Evolutionary conservation across 2,888 invertebrate species (phyloP), one percentile per base, ranked within the genome.

Genomic region (Diaperis boleti): DNA sequence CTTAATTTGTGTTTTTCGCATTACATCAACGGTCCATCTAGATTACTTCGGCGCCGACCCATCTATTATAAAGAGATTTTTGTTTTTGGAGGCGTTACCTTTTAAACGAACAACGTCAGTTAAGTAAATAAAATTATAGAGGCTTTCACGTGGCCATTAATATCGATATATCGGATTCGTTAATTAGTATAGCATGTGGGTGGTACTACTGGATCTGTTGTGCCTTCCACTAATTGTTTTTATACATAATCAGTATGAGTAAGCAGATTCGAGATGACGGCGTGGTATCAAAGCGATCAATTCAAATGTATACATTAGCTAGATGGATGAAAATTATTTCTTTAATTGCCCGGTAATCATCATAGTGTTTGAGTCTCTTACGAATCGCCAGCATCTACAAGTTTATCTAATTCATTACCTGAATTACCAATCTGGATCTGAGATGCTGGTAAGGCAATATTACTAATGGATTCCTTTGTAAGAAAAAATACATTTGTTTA

Each of bases 121-220:
- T 76, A 74, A 74, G 76, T 75, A 77, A 78, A 78, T 76, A 77
- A 78, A 77, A 77, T 78, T 77, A 77, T 76, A 76, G 71, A 70
- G 71, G 68, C 74, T 75, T 74, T 74, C 72, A 72, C 66, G 66
- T 64, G 67, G 65, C 72, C 73, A 74, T 75, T 75, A 75, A 73
- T 72, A 73, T 72, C 69, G 67, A 67, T 69, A 68, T 68, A 73
- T 72, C 72, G 67, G 67, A 72, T 69, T 73, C 64, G 70, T 71
- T 74, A 72, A 74, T 74, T 74, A 73, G 67, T 61, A 65, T 67
- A 63, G 69, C 55, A 59, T 67, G 72, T 73, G 71, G 72, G 72
- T 70, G 72, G 72, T 67, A 64, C 70, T 66, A 65, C 68, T 66
- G 59, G 35, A 57, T 67, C 45, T 62, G 64, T 67, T 44, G 60